Base-by-base conservation (phyloP, 2,888 invertebrate genomes). In the Acleris cristana region DNA sequence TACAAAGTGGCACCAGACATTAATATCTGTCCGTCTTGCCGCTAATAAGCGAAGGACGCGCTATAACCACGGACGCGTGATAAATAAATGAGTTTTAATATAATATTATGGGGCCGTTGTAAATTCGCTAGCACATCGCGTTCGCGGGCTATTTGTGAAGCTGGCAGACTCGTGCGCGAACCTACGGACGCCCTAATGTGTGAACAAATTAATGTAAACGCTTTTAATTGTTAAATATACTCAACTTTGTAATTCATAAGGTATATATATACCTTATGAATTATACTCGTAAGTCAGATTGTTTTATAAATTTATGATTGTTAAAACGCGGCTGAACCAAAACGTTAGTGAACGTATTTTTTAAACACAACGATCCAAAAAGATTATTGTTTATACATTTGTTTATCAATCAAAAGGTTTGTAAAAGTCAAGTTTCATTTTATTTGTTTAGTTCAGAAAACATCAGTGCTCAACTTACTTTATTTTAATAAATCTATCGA, bases 141-240 rank as follows among this genome's bases (percentile, higher is more conserved):
- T 60, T 68, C 59, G 44, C 44, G 53, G 56, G 55, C 72, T 71
- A 73, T 67, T 68, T 65, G 62, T 65, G 66, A 70, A 45, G 7
- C 70, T 58, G 69, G 66, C 66, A 59, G 48, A 48, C 65, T 66
- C 58, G 70, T 64, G 60, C 56, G 55, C 70, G 64, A 66, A 51
- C 19, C 52, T 18, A 55, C 64, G 34, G 45, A 57, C 62, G 65
- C 66, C 52, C 59, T 54, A 65, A 71, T 62, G 66, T 66, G 61
- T 21, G 52, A 61, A 51, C 58, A 34, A 62, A 64, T 66, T 65
- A 64, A 65, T 65, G 51, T 14, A 10, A 64, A 57, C 26, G 51
- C 53, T 58, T 44, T 30, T n/a, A 59, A 40, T 58, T 21, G 53
- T 48, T 26, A 30, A 53, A 45, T n/a, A n/a, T n/a, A 18, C 44